phyloP scores from a whole-genome alignment of 37 sponge, comb jelly and placozoan genomes.

The Bolinopsis microptera region DNA sequence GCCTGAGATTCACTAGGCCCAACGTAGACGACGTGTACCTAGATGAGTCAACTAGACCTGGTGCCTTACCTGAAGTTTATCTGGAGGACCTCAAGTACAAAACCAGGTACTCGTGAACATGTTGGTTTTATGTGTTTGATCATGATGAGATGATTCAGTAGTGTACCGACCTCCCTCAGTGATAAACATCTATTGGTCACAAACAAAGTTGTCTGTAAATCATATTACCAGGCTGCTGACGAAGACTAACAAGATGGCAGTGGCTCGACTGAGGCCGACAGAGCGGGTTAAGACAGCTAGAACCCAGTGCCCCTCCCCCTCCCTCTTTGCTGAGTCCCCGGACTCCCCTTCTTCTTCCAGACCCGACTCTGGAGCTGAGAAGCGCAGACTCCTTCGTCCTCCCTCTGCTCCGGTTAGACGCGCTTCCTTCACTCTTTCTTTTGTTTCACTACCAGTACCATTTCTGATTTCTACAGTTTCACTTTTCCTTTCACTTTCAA shows the following conservation, averaged over 20 bases:
- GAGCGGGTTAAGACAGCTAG: background rate
- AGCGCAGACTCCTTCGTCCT: slow-evolving; percentile 1
- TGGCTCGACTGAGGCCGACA: background rate
- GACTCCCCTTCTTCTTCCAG: background rate
- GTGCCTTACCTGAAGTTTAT: slow-evolving; percentile 12
- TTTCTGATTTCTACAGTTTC: no score
- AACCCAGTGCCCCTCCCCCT: background rate
- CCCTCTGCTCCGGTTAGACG: slow-evolving; percentile 30
- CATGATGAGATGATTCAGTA: no score
- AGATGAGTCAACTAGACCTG: slow-evolving; percentile 17
- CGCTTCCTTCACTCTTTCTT: no score
- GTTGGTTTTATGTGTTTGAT: no score
- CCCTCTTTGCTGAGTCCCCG: background rate
- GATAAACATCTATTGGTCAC: no score
- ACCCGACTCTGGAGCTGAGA: background rate
- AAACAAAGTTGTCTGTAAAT: no score
- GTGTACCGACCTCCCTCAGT: no score
- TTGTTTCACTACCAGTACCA: no score
- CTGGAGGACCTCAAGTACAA: slow-evolving; percentile 41
- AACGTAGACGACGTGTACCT: slow-evolving; percentile 12
- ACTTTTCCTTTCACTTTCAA: no score
- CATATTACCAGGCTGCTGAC: background rate
- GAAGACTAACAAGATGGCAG: background rate
- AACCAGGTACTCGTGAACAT: background rate
- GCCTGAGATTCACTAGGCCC: background rate